These are phyloP conservation scores for Festucalex cinctus DNA, from an alignment of 2,113 vertebrate genomes.

Conservation along the genomic window DNA sequence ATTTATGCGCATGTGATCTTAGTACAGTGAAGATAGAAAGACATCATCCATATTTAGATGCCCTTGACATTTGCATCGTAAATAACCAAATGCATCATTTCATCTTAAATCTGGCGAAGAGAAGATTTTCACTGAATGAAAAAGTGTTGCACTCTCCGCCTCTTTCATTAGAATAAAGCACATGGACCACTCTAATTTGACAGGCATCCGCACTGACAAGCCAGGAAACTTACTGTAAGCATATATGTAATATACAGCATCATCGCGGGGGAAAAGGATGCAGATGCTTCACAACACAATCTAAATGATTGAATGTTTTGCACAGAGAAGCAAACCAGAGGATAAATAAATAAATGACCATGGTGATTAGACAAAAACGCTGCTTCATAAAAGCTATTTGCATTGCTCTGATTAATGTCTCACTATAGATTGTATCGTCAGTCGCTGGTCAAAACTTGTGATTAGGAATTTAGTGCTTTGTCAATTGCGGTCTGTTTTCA, in stretches of 20 bases:
- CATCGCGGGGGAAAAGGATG: conserved; percentile 27
- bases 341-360: conserved; percentile 52
- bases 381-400: conserved; percentile 52
- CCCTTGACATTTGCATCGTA: conserved; percentile 68
- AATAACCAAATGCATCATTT: conserved; percentile 70
- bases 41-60: conserved; percentile 61
- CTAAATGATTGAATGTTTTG: conserved; percentile 57
- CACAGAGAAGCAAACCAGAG: conserved; percentile 49
- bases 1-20: conserved; percentile 33
- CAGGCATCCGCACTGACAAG: conserved; percentile 57
- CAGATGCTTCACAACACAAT: conserved; percentile 30
- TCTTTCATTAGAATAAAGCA: conserved; percentile 71
- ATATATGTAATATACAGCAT: conserved; percentile 63
- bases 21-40: conserved; percentile 29
- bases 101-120: conserved; percentile 68
- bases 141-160: conserved; percentile 48
- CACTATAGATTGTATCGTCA: conserved; percentile 67
- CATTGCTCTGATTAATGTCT: conserved; percentile 66
- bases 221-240: conserved; percentile 53
- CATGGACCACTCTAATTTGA: conserved; percentile 52
- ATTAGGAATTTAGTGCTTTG: conserved; percentile 83
- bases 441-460: conserved; percentile 72
- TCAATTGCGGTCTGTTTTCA: conserved; percentile 77
- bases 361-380: conserved; percentile 42
- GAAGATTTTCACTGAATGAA: conserved; percentile 60